Conservation (phyloP, 2,113 vertebrate species). For the Hystrix brachyura region DNA sequence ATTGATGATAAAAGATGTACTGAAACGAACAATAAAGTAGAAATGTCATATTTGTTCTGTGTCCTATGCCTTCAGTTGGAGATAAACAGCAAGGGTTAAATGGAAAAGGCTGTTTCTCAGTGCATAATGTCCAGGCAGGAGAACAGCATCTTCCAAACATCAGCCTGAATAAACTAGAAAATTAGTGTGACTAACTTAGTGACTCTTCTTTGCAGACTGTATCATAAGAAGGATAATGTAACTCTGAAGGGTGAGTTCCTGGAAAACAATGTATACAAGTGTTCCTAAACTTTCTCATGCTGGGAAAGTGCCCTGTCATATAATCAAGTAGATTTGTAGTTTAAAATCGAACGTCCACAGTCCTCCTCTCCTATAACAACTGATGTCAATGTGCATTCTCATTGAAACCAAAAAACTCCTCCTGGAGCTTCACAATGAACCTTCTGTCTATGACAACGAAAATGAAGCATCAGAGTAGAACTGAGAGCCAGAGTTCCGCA, state of each 20-base stretch:
- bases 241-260: background rate
- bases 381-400: background rate
- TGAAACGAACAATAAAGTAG: background rate
- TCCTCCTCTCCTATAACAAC: background rate
- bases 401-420: background rate
- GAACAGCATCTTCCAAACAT: background rate
- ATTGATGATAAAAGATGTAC: background rate
- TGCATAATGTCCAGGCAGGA: background rate
- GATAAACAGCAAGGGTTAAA: background rate
- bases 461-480: background rate
- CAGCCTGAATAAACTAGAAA: background rate
- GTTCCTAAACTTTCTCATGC: background rate
- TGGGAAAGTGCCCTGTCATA: background rate
- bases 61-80: background rate
- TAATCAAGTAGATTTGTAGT: background rate
- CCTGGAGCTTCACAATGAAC: constrained; percentile 2
- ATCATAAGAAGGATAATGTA: background rate
- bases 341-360: background rate
- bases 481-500: background rate
- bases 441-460: background rate
- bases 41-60: background rate
- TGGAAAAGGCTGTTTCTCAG: background rate
- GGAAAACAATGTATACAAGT: background rate
- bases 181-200: background rate
- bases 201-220: background rate